Conservation (phyloP, 2,888 invertebrate genomes). For the Leptopilina drosophilae region DNA sequence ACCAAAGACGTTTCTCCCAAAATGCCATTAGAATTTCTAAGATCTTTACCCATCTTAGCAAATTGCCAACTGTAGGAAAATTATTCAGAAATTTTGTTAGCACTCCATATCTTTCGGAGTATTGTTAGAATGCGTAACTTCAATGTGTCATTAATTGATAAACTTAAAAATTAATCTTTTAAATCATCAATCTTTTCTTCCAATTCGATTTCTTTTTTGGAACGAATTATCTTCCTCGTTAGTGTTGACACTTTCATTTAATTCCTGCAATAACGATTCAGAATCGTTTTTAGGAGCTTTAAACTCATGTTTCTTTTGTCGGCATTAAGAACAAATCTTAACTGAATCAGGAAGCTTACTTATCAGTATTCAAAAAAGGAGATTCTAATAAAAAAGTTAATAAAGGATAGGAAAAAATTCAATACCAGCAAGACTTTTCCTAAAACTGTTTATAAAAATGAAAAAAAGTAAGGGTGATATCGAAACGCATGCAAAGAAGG, state of each 20-base stretch:
- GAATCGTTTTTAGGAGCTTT: slow-evolving; percentile 13
- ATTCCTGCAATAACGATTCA: not conserved
- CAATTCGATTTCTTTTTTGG: not conserved
- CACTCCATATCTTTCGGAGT: too few relatives aligned
- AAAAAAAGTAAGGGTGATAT: not conserved
- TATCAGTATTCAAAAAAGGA: slow-evolving; percentile 15
- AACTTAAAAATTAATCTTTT: slow-evolving; percentile 9
- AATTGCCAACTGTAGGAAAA: too few relatives aligned
- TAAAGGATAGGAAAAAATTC: slow-evolving; percentile 8
- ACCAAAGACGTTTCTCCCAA: too few relatives aligned
- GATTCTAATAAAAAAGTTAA: slow-evolving; percentile 5
- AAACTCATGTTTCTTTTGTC: slow-evolving; percentile 7
- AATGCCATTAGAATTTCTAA: too few relatives aligned
- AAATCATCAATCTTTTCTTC: slow-evolving; percentile 19
- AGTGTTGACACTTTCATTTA: not conserved
- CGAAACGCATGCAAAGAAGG: not conserved
- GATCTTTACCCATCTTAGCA: too few relatives aligned
- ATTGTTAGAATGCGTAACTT: too few relatives aligned
- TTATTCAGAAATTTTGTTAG: too few relatives aligned
- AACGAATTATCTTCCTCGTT: not conserved
- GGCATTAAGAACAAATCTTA: slow-evolving; percentile 5
- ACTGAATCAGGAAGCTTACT: slow-evolving; percentile 11
- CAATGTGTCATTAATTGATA: slow-evolving; percentile 9
- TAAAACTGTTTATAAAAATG: not conserved
- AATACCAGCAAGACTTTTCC: not conserved